phyloP scores from a whole-genome alignment of 2,888 invertebrate species.

The Melinaea menophilus region DNA sequence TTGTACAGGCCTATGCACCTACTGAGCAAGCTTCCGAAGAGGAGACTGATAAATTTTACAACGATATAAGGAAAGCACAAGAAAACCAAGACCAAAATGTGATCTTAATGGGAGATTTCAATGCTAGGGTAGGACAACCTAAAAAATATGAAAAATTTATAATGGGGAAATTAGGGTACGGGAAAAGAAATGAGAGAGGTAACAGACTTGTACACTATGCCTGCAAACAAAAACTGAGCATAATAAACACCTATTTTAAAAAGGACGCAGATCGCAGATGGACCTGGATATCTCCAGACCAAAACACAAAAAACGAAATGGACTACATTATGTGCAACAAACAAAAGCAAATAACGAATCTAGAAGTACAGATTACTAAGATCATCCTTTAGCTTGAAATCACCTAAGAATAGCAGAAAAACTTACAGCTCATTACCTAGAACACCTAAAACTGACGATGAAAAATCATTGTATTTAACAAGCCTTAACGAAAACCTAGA shows the following conservation, averaged over 20 bases:
- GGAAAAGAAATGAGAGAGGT: too few species aligned
- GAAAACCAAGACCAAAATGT: conserved; percentile 3
- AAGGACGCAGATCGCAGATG: conserved; percentile 9
- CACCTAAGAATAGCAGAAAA: neutral
- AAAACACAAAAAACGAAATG: conserved; percentile 20
- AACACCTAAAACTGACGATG: neutral
- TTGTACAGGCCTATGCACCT: neutral
- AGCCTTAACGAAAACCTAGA: neutral
- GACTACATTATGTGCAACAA: conserved; percentile 21
- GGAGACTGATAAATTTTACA: conserved; percentile 8
- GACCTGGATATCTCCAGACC: conserved; percentile 22
- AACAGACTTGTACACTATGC: conserved; percentile 20
- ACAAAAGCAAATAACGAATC: neutral
- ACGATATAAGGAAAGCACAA: conserved; percentile 6
- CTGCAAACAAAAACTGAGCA: conserved; percentile 19
- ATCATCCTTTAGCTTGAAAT: neutral
- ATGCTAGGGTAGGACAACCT: conserved; percentile 4
- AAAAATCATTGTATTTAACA: neutral
- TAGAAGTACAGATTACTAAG: neutral
- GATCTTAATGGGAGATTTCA: neutral
- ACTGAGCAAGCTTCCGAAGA: conserved; percentile 6
- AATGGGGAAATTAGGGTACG: neutral
- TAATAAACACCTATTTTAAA: conserved; percentile 25
- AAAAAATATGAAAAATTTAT: neutral
- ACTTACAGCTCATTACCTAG: neutral